A percentile compares a stretch with the other conserved stretches of the same genome.
These are phyloP conservation scores for Accipiter virgatus DNA, from an alignment of 2,113 vertebrate genomes.

Conservation along the genomic window DNA sequence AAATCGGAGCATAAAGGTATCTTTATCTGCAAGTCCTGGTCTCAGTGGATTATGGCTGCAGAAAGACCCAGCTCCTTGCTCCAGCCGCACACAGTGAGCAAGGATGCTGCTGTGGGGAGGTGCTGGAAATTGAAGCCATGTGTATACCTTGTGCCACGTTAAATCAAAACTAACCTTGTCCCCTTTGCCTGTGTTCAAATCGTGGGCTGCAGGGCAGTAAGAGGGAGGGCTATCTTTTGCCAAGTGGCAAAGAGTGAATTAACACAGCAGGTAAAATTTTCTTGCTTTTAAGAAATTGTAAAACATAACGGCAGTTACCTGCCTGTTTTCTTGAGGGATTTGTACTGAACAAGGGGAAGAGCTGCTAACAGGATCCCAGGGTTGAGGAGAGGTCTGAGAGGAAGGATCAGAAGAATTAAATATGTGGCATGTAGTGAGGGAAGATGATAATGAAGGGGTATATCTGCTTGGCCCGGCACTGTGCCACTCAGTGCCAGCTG, in stretches of 20 bases:
- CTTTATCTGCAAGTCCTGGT: not conserved
- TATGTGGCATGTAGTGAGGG: not conserved
- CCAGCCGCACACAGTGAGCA: fast-evolving
- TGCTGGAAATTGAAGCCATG: not conserved
- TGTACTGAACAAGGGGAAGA: slow-evolving; percentile 29
- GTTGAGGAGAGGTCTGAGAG: slow-evolving; percentile 16
- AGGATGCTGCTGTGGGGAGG: not conserved
- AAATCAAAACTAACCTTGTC: not conserved
- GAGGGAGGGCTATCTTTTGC: not conserved
- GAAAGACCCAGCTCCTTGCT: fast-evolving
- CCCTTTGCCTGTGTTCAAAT: not conserved
- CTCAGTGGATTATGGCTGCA: fast-evolving
- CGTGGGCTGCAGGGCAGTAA: not conserved
- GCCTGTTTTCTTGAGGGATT: slow-evolving; percentile 45
- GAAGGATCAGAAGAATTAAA: slow-evolving; percentile 53
- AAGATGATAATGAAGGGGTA: slow-evolving; percentile 15
- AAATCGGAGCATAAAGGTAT: not conserved
- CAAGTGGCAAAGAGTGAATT: slow-evolving; percentile 14
- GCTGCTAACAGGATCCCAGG: slow-evolving; percentile 24
- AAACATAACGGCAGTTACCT: slow-evolving; percentile 10
- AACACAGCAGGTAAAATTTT: not conserved
- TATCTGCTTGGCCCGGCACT: not conserved
- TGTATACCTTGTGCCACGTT: not conserved
- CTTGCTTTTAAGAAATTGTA: slow-evolving; percentile 13
- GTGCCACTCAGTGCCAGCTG: not conserved